Evolutionary conservation across 2,888 invertebrate species (phyloP), one percentile per base, ranked within the genome.

Genomic region (Athripsodes cinereus): DNA sequence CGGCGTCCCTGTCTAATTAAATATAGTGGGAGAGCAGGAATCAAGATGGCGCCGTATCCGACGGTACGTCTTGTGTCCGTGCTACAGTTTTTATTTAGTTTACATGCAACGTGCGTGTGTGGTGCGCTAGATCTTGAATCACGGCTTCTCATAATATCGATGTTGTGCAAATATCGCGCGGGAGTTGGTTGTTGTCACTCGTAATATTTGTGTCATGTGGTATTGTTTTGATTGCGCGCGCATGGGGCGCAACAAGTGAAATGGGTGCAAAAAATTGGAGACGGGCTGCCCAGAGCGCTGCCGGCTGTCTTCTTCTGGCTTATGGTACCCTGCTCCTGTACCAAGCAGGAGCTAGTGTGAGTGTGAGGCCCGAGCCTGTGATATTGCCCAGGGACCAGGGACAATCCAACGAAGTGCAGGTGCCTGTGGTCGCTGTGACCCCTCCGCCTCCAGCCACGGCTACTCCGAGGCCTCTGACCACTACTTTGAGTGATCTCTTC

Each of bases 401-500:
- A 66, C 70, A 74, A 66, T 69, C 74, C 54, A 69, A 71, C 58
- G 79, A 81, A 72, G 81, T 79, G 61, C 75, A 74, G 71, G 70
- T 72, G 58, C 44, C 58, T 13, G 26, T 51, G 72, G 71, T 72
- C 59, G 46, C 46, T 11, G 58, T 58, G 16, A 74, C 66, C 64
- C 79, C 69, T 5, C 68, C 76, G 65, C 69, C 70, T 21, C 72
- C 71, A 58, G 74, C 66, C 64, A 80, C 69, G 3, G 69, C 76
- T 64, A 69, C 70, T 21, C 67, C 53, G 22, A 70, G 55, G 66
- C 83, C 85, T 59, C 82, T 82, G 61, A 82, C 85, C 64, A 86
- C 89, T 65, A 84, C 82, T 66, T 76, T 93, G 67, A 84, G 90
- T 75, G 94, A 96, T 76, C 82, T 96, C 69, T 96, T 95, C 76